phyloP scores from a whole-genome alignment of 2,888 invertebrate species.

The Oasisia sp. region DNA sequence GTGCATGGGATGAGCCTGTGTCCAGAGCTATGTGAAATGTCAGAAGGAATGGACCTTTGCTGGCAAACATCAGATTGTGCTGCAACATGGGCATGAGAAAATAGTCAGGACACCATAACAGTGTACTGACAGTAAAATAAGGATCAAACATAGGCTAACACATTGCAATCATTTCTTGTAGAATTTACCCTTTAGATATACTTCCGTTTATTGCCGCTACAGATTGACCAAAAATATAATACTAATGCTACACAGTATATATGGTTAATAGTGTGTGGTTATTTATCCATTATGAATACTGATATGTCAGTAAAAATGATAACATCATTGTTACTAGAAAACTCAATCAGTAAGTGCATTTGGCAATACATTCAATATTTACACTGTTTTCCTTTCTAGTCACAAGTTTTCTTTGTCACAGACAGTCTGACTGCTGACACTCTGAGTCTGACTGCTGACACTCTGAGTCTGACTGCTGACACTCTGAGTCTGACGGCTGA shows the following conservation, averaged over 20 bases:
- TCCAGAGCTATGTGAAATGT: not conserved
- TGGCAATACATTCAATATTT: too few species aligned
- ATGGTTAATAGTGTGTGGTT: not conserved
- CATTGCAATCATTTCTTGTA: not conserved
- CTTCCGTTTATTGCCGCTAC: not conserved
- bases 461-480: too few species aligned
- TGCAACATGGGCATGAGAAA: not conserved
- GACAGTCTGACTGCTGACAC: not conserved
- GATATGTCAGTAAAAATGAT: too few species aligned
- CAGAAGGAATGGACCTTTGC: not conserved
- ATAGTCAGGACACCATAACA: not conserved
- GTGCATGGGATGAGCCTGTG: not conserved
- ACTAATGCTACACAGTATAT: not conserved
- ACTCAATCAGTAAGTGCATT: too few species aligned
- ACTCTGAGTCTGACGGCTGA: too few species aligned
- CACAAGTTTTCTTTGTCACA: too few species aligned
- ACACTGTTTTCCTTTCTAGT: too few species aligned
- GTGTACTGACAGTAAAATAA: not conserved
- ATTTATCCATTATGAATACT: too few species aligned
- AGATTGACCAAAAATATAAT: not conserved
- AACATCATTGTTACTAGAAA: too few species aligned
- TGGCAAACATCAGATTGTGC: slow-evolving; percentile 1
- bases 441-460: too few species aligned
- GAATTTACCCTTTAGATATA: not conserved
- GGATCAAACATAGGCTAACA: not conserved